Conservation (phyloP, 2,888 invertebrate genomes). For the Drosophila monieri region DNA sequence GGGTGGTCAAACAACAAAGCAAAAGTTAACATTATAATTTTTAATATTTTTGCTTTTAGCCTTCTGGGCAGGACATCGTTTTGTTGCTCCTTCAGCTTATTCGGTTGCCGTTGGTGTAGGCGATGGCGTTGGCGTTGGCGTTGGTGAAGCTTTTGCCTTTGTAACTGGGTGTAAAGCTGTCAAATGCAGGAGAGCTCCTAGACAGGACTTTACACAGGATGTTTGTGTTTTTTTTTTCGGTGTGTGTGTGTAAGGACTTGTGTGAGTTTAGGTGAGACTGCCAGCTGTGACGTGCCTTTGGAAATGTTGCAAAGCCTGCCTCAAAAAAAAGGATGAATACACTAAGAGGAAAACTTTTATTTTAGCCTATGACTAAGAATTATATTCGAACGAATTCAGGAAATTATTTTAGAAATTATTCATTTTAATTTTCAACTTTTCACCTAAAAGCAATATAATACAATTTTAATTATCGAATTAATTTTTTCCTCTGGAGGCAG, state of each 20-base stretch:
- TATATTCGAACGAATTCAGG: background rate
- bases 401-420: background rate
- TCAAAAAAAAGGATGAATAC: slow-evolving; percentile 28
- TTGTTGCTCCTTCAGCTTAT: slow-evolving; percentile 7
- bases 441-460: background rate
- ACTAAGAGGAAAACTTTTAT: slow-evolving; percentile 9
- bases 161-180: slow-evolving; percentile 72
- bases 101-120: slow-evolving; percentile 10
- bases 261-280: slow-evolving; percentile 55
- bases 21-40: slow-evolving; percentile 77
- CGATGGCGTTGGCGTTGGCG: slow-evolving; percentile 14
- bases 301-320: slow-evolving; percentile 65
- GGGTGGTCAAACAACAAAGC: slow-evolving; percentile 48
- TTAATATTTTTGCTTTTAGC: slow-evolving; percentile 73
- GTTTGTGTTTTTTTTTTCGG: slow-evolving; percentile 8
- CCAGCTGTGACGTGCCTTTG: slow-evolving; percentile 72
- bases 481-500: slow-evolving; percentile 3
- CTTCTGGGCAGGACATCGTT: slow-evolving; percentile 37
- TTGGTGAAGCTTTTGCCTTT: slow-evolving; percentile 34
- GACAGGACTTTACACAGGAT: slow-evolving; percentile 49
- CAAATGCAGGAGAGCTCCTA: slow-evolving; percentile 67
- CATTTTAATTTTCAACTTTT: background rate
- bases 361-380: background rate
- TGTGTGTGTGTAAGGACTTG: slow-evolving; percentile 26
- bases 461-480: background rate